Evolutionary conservation across 1,140 invertebrate genomes (phyloP), one percentile per base, ranked within the genome.

Genomic region (Calosoma granatense): DNA sequence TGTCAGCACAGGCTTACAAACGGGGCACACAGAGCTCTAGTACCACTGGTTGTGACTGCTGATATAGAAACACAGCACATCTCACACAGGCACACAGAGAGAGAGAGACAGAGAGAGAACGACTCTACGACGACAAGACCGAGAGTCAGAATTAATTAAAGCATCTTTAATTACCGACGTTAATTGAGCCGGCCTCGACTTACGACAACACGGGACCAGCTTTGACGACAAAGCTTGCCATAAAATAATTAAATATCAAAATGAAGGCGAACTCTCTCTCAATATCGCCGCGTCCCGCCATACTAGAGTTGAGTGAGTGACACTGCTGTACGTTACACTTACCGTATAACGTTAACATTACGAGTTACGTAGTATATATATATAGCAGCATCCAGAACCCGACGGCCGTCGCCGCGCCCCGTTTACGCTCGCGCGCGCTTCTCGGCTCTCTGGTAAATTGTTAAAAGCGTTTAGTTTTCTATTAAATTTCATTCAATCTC

Each of bases 201-300:
- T 17, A 17, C 39, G 53, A 21, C 53, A n/a, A 53, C 56, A 4
- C 21, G 56, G 17, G 56, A 11, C 22, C 23, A 54, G 41, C 63
- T 65, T 65, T 63, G 61, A 65, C 59, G 62, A 63, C 62, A 65
- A 63, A 63, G 63, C 64, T 61, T 55, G 60, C 63, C 62, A 61
- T 63, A 65, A 66, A 66, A 66, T 64, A 64, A 65, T 66, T 66
- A 66, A 66, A 65, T 66, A 65, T 65, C 63, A 66, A 66, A 66
- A 66, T 66, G 63, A 60, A 66, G 65, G 21, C 20, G 9, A 22
- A 22, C 15, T 53, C 15, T 4, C 4, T 53, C 4, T 53, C 19
- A 12, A 15, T 15, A 15, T 4, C 19, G 15, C 43, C 43, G 43
- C 12, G 9, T 9, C 12, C 6, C 43, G 15, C 43, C 12, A 19